Percentiles rank a stretch among this genome's conserved stretches.
phyloP scores from a whole-genome alignment of 2,113 vertebrate species.

The Cathartes aura region DNA sequence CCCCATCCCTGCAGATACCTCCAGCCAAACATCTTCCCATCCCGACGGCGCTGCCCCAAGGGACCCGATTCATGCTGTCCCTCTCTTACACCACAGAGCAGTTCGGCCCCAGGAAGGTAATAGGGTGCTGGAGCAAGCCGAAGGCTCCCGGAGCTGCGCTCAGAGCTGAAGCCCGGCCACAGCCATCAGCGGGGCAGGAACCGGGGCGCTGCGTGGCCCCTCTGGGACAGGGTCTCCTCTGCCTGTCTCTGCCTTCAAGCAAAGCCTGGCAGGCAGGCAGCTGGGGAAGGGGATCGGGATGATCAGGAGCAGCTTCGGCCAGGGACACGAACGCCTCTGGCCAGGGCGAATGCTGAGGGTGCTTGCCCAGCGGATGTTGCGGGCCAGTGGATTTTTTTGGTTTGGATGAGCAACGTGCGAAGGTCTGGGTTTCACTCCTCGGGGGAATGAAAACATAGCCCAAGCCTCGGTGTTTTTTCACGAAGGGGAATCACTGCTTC shows the following conservation, averaged over 20 bases:
- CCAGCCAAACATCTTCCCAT: rapidly evolving
- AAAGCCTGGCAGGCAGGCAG: background rate
- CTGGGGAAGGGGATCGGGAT: background rate
- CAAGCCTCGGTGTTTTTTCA: background rate
- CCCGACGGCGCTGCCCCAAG: rapidly evolving
- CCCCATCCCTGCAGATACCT: rapidly evolving
- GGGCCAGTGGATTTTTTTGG: background rate
- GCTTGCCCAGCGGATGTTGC: background rate
- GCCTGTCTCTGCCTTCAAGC: background rate
- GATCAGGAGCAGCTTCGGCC: background rate
- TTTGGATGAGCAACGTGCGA: rapidly evolving
- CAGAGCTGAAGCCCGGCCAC: background rate
- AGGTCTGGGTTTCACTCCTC: background rate
- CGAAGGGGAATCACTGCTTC: background rate
- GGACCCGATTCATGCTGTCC: rapidly evolving
- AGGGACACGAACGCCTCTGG: background rate
- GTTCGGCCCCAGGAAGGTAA: background rate
- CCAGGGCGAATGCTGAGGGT: rapidly evolving
- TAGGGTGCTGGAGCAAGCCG: background rate
- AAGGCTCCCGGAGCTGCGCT: background rate
- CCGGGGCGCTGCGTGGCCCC: rapidly evolving
- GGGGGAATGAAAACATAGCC: background rate
- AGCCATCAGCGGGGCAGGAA: background rate
- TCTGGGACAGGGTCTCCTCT: background rate
- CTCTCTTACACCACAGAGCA: background rate